These are phyloP conservation scores for Aphelenchoides fujianensis DNA, from an alignment of 1,140 invertebrate genomes.

Conservation along the genomic window DNA sequence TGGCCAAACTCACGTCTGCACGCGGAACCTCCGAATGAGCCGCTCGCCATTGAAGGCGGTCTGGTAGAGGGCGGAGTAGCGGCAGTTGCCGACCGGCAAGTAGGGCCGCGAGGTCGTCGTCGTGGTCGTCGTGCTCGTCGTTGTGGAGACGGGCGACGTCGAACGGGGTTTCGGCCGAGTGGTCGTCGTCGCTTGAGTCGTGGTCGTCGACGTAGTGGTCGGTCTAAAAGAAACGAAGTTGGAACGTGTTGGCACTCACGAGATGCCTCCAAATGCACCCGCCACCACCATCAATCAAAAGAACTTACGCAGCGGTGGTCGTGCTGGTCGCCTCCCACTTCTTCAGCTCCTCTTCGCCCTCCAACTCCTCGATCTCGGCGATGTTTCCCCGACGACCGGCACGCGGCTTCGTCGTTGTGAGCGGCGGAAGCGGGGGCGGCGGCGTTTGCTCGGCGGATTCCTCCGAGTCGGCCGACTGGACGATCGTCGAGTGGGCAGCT, in stretches of 20 bases:
- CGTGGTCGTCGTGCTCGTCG: too few species aligned
- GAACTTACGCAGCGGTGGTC: background rate
- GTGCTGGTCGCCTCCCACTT: conserved; percentile 4
- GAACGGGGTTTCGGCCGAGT: background rate
- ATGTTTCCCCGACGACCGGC: background rate
- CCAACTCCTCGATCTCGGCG: conserved; percentile 5
- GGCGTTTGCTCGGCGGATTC: too few species aligned
- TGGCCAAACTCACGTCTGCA: conserved; percentile 12
- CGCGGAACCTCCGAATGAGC: conserved; percentile 7
- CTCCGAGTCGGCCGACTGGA: too few species aligned
- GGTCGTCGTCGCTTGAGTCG: conserved; percentile 5
- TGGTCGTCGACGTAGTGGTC: conserved; percentile 16
- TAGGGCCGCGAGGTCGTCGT: too few species aligned
- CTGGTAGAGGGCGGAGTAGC: too few species aligned
- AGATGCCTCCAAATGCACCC: too few species aligned
- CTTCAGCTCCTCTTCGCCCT: conserved; percentile 8
- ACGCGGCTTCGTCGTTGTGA: background rate
- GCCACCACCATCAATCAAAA: too few species aligned
- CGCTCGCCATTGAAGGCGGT: too few species aligned
- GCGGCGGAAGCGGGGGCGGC: too few species aligned
- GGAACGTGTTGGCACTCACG: background rate
- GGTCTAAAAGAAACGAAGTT: background rate
- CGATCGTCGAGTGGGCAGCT: too few species aligned
- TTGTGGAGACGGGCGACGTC: too few species aligned
- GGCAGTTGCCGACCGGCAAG: too few species aligned